These are phyloP conservation scores for Megalopta genalis DNA, from an alignment of 1,140 invertebrate species.

Conservation along the genomic window DNA sequence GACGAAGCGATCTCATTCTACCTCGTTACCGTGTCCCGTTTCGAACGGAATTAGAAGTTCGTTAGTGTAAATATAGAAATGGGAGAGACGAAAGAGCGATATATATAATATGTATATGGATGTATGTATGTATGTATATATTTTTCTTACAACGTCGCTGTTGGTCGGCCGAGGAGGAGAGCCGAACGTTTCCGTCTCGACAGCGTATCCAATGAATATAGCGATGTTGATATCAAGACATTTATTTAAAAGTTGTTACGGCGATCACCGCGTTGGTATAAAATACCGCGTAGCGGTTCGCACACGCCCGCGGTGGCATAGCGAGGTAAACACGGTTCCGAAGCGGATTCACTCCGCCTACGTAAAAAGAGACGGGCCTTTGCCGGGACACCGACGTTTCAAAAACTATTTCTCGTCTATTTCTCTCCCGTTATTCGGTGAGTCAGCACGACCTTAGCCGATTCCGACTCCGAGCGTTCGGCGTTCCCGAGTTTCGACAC, in stretches of 20 bases:
- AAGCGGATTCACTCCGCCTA: not conserved
- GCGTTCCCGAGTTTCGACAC: not conserved
- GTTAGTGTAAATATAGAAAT: slow-evolving; percentile 2
- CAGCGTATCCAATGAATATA: not conserved
- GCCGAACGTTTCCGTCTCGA: no score
- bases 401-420: slow-evolving; percentile 6
- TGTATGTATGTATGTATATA: no score
- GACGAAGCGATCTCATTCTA: not conserved
- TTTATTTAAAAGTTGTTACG: slow-evolving; percentile 38
- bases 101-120: not conserved
- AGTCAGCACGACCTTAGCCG: not conserved
- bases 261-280: not conserved
- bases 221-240: slow-evolving; percentile 7
- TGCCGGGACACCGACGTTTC: not conserved
- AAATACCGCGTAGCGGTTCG: slow-evolving; percentile 1
- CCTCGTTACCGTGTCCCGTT: slow-evolving; percentile 3
- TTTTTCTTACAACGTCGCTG: no score
- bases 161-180: no score
- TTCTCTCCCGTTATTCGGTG: not conserved
- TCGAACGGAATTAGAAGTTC: not conserved
- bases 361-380: not conserved
- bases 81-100: not conserved
- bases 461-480: not conserved
- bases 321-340: not conserved
- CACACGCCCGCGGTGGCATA: no score